Evolutionary conservation across 2,888 invertebrate genomes (phyloP), one percentile per base, ranked within the genome.

Genomic region (Spilosoma lubricipeda): DNA sequence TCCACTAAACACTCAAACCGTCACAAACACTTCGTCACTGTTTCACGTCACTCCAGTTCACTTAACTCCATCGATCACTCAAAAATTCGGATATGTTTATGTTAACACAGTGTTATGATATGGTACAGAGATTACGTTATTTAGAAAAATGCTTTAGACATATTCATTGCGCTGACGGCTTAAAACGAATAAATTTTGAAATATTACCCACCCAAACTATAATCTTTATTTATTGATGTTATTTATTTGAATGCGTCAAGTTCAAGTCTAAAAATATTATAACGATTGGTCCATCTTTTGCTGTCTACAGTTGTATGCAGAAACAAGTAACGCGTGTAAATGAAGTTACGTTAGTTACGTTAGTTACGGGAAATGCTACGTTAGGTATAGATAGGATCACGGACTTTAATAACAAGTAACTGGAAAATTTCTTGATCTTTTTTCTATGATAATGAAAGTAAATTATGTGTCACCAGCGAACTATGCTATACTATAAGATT

Each of bases 81-180:
- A 80, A 81, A 82, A 86, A 83, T 82, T 81, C 79, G 75, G 88
- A 89, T 90, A 90, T 89, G 89, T 91, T 89, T 90, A 86, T 81
- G 87, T 88, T 82, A 82, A 81, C 87, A 88, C 85, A 85, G 75
- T 83, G 85, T 88, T 90, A 86, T 89, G 91, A 90, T 91, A 91
- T 90, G 89, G 85, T 87, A 88, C 87, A 88, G 86, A 83, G 76
- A 76, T 80, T 79, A 85, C 85, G 82, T 89, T 88, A 88, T 89
- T 86, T 88, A 85, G 69, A 80, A 79, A 76, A 85, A 81, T 79
- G 82, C 74, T 87, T 86, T 83, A 85, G 86, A 89, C 88, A 82
- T 88, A 88, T 92, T 92, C 86, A 90, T 90, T 87, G 85, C 89
- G 87, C 81, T 77, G 83, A 85, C 85, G 87, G 80, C 84, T 86